A percentile compares a stretch with the other conserved stretches of the same genome.
phyloP scores from a whole-genome alignment of 2,797 vertebrate species.

The Sarcophilus harrisii region DNA sequence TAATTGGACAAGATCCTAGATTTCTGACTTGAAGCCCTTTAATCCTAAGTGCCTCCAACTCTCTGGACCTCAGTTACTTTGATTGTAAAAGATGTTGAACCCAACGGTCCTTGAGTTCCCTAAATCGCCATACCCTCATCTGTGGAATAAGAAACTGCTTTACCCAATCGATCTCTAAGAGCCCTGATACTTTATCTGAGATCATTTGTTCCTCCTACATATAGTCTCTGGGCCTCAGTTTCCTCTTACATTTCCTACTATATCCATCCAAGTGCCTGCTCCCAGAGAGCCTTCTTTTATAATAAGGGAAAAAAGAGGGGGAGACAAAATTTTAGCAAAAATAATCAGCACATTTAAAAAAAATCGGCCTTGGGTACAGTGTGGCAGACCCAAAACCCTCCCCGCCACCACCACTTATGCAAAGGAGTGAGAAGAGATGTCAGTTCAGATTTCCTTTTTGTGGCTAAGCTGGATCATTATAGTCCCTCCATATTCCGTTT shows the following conservation, averaged over 20 bases:
- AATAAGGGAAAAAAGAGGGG: neutral
- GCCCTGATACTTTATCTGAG: neutral
- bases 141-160: neutral
- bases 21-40: neutral
- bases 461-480: neutral
- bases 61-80: neutral
- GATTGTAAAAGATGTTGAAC: neutral
- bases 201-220: neutral
- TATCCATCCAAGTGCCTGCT: neutral
- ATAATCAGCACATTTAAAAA: neutral
- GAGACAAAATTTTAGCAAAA: neutral
- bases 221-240: neutral
- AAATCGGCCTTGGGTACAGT: neutral
- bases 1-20: neutral
- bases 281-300: neutral
- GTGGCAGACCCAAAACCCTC: neutral
- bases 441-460: neutral
- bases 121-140: neutral
- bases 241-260: neutral
- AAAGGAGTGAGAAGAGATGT: neutral
- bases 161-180: neutral
- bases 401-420: neutral
- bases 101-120: neutral
- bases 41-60: neutral
- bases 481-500: neutral